Conservation (phyloP, 2,888 invertebrate genomes). For the Lacanobia oleracea region DNA sequence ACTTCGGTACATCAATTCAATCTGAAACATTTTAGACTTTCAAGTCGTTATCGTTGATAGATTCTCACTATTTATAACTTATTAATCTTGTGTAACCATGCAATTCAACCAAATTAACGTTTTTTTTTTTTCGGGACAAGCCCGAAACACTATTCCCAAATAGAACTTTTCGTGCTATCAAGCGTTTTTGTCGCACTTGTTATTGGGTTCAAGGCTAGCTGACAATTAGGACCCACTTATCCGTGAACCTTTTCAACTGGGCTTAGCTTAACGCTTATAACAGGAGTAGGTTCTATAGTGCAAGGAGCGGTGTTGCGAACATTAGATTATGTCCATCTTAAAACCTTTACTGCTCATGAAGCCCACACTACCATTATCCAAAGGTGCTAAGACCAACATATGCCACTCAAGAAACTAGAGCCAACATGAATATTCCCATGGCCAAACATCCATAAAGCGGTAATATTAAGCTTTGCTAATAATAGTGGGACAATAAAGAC, state of each 20-base stretch:
- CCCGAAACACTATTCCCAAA: too few relatives aligned
- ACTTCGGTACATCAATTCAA: not conserved
- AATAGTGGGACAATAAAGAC: slow-evolving; percentile 20
- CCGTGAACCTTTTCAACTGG: not conserved
- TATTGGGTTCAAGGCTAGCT: not conserved
- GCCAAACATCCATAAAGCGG: slow-evolving; percentile 16
- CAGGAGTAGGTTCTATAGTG: not conserved
- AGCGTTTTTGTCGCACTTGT: too few relatives aligned
- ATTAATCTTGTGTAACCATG: too few relatives aligned
- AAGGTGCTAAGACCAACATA: slow-evolving; percentile 8
- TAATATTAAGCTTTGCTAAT: slow-evolving; percentile 23
- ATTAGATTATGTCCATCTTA: slow-evolving; percentile 4
- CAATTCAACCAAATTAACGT: too few relatives aligned
- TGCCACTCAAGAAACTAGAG: slow-evolving; percentile 5
- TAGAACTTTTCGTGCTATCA: too few relatives aligned
- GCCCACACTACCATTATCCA: slow-evolving; percentile 20
- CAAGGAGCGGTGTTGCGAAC: not conserved
- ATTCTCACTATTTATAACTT: not conserved
- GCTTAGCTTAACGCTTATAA: not conserved
- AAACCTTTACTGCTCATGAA: slow-evolving; percentile 18
- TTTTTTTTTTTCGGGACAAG: too few relatives aligned
- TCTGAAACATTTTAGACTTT: not conserved
- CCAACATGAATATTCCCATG: slow-evolving; percentile 15
- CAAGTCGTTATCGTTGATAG: not conserved
- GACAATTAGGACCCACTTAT: not conserved